These are phyloP conservation scores for Meleagris gallopavo DNA, from an alignment of 2,113 vertebrate genomes.

Conservation along the genomic window DNA sequence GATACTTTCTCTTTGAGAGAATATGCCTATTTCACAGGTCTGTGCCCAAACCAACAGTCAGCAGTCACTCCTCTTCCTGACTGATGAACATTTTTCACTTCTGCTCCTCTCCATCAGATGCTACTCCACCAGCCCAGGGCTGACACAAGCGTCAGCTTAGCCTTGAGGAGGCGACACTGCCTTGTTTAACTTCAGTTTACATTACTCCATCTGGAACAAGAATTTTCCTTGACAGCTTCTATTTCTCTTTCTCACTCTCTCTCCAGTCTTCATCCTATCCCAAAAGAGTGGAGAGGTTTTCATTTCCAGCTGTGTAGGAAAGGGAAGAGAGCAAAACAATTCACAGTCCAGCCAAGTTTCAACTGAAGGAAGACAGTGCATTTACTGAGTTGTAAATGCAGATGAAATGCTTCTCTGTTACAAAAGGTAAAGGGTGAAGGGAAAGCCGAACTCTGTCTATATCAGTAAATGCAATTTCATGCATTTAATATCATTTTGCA, in stretches of 20 bases:
- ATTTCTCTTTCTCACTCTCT: neutral
- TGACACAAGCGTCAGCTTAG: neutral
- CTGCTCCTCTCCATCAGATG: neutral
- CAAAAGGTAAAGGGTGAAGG: neutral
- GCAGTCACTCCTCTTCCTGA: neutral
- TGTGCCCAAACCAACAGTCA: neutral
- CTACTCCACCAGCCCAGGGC: neutral
- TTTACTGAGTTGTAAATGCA: neutral
- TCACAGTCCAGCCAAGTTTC: slow-evolving; percentile 1
- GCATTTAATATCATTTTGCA: neutral
- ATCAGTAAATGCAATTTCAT: neutral
- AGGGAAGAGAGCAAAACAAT: slow-evolving; percentile 15
- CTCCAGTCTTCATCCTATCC: neutral
- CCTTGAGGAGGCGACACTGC: neutral
- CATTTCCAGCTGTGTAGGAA: neutral
- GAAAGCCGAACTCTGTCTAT: neutral
- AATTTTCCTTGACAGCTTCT: neutral
- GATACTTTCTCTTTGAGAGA: neutral
- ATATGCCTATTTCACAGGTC: fast-evolving
- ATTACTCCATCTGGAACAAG: neutral
- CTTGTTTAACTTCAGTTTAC: neutral
- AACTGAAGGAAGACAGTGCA: neutral
- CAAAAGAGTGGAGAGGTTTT: neutral
- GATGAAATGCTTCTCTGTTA: neutral
- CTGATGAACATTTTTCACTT: neutral